A percentile compares a stretch with the other conserved stretches of the same genome.
These are phyloP conservation scores for Drosophila eugracilis DNA, from an alignment of 1,140 invertebrate species.

Conservation along the genomic window DNA sequence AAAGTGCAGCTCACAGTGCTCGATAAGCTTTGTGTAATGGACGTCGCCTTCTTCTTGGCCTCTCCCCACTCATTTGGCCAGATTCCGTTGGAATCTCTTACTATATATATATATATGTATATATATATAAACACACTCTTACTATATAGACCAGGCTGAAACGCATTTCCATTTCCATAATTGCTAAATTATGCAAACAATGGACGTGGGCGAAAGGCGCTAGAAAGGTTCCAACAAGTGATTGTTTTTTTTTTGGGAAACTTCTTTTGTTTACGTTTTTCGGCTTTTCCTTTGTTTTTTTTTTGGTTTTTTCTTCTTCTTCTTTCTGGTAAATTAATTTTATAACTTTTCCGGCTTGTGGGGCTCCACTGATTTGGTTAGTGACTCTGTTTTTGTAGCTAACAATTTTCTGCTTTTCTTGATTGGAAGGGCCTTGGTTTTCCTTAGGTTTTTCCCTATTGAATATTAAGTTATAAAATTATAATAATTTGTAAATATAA, in stretches of 20 bases:
- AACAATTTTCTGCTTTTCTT: neutral
- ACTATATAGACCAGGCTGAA: conserved; percentile 7
- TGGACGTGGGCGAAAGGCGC: conserved; percentile 18
- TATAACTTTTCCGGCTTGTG: conserved; percentile 40
- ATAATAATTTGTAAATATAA: neutral
- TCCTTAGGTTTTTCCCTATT: no score
- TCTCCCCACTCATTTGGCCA: conserved; percentile 45
- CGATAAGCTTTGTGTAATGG: conserved; percentile 67
- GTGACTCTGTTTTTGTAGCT: conserved; percentile 7
- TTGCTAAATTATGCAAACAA: conserved; percentile 78
- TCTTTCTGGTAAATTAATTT: conserved; percentile 78
- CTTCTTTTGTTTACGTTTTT: conserved; percentile 68
- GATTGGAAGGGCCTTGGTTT: neutral
- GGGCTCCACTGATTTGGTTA: conserved; percentile 21
- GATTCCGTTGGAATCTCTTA: conserved; percentile 12
- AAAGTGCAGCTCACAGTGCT: conserved; percentile 60
- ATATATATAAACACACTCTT: no score
- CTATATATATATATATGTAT: neutral
- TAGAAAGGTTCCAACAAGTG: conserved; percentile 65
- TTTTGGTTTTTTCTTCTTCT: conserved; percentile 42
- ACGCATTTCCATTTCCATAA: conserved; percentile 82
- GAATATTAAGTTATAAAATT: conserved; percentile 4
- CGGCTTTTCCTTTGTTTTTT: conserved; percentile 33
- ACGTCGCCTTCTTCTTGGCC: conserved; percentile 33
- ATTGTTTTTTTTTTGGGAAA: conserved; percentile 51